These are phyloP conservation scores for Drosophila malerkotliana DNA, from an alignment of 1,140 invertebrate genomes.

Conservation along the genomic window DNA sequence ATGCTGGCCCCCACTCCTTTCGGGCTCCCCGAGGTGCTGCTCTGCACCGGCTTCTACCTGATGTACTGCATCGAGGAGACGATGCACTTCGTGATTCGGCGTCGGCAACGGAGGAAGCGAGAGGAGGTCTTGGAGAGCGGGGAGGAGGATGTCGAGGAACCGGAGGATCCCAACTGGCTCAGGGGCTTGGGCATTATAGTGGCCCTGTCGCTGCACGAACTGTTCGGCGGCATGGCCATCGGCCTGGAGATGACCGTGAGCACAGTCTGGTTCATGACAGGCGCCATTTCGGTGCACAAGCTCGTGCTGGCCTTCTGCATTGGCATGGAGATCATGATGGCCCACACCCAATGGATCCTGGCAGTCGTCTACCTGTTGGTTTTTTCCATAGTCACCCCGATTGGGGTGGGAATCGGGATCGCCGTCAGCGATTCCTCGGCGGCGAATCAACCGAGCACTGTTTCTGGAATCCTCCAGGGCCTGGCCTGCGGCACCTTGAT, in stretches of 20 bases:
- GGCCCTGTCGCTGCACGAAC: conserved; percentile 94
- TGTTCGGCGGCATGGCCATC: conserved; percentile 95
- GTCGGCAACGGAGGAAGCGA: conserved; percentile 75
- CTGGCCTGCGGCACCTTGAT: conserved; percentile 89
- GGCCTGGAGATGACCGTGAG: conserved; percentile 89
- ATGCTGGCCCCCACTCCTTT: conserved; percentile 85
- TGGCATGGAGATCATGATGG: conserved; percentile 90
- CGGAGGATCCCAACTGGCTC: conserved; percentile 85
- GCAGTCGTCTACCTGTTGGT: conserved; percentile 89
- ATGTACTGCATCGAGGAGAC: conserved; percentile 93
- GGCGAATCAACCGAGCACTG: conserved; percentile 86
- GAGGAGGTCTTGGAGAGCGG: conserved; percentile 11
- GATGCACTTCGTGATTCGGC: conserved; percentile 88
- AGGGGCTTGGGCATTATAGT: conserved; percentile 91
- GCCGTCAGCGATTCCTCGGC: conserved; percentile 86
- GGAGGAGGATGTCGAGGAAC: conserved; percentile 74
- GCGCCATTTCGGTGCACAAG: conserved; percentile 93
- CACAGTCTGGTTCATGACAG: conserved; percentile 92
- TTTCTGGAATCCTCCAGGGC: conserved; percentile 84
- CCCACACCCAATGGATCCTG: conserved; percentile 86
- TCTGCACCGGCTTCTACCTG: conserved; percentile 91
- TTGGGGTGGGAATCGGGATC: conserved; percentile 90
- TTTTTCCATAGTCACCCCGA: conserved; percentile 91
- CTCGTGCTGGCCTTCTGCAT: conserved; percentile 94
- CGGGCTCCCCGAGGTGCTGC: conserved; percentile 89